These are phyloP conservation scores for Calosoma granatense DNA, from an alignment of 1,140 invertebrate species.

Conservation along the genomic window DNA sequence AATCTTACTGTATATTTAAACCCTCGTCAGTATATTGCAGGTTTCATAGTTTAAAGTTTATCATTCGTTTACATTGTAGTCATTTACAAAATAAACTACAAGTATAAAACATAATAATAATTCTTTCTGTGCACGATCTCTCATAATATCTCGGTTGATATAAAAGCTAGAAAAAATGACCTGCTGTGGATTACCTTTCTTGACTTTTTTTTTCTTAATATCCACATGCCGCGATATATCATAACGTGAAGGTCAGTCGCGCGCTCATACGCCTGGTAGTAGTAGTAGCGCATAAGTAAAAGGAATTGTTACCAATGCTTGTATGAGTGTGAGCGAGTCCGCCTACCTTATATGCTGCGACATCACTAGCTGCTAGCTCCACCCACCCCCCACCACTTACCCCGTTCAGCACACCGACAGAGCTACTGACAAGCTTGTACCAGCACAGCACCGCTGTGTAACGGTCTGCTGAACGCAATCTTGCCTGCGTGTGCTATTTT, in stretches of 20 bases:
- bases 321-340: background rate
- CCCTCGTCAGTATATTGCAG: too few species aligned
- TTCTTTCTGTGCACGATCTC: too few species aligned
- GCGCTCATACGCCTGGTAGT: too few species aligned
- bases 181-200: background rate
- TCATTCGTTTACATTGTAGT: too few species aligned
- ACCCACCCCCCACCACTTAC: background rate
- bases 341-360: background rate
- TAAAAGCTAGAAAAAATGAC: background rate
- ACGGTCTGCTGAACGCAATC: background rate
- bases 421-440: background rate
- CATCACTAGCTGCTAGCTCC: background rate
- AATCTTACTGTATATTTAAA: too few species aligned
- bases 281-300: too few species aligned
- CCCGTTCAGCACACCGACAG: too few species aligned
- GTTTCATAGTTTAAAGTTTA: too few species aligned
- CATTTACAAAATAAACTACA: too few species aligned
- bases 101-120: too few species aligned
- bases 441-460: background rate
- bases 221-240: background rate
- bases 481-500: background rate
- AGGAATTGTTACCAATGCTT: too few species aligned
- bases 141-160: too few species aligned
- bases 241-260: background rate
- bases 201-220: background rate